Evolutionary conservation across 2,797 vertebrate genomes (phyloP).

Genomic region (Ispidina picta): DNA sequence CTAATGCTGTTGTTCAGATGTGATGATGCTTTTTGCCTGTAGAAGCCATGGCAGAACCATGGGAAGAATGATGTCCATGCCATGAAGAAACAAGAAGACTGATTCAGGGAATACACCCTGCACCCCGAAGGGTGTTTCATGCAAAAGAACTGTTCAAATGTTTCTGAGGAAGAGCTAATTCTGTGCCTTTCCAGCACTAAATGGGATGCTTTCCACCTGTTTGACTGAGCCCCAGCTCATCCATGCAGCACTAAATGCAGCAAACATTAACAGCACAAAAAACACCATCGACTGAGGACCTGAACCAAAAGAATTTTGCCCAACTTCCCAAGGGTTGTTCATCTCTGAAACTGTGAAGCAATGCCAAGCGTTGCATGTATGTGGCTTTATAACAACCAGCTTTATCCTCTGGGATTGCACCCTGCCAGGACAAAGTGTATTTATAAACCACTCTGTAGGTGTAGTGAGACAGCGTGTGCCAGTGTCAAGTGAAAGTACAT

Average conservation of each 20-base stretch:
- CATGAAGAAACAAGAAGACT: background rate
- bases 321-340: background rate
- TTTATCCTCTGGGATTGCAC: slow-evolving; percentile 40
- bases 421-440: background rate
- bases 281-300: background rate
- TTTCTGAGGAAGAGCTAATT: slow-evolving; percentile 7
- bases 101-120: background rate
- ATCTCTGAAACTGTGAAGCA: background rate
- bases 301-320: background rate
- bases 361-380: background rate
- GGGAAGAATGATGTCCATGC: background rate
- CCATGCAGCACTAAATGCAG: background rate
- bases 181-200: background rate
- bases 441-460: slow-evolving; percentile 33
- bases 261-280: background rate
- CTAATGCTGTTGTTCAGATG: background rate
- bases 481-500: slow-evolving; percentile 3
- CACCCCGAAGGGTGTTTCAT: background rate
- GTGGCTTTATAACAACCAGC: slow-evolving; percentile 20
- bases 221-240: background rate
- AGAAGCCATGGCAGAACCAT: background rate
- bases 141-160: background rate
- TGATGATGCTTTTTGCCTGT: background rate
- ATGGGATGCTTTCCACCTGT: background rate
- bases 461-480: background rate